A percentile compares a stretch with the other conserved stretches of the same genome.
Conservation (phyloP, 2,113 vertebrate species). For the Mellivora capensis region DNA sequence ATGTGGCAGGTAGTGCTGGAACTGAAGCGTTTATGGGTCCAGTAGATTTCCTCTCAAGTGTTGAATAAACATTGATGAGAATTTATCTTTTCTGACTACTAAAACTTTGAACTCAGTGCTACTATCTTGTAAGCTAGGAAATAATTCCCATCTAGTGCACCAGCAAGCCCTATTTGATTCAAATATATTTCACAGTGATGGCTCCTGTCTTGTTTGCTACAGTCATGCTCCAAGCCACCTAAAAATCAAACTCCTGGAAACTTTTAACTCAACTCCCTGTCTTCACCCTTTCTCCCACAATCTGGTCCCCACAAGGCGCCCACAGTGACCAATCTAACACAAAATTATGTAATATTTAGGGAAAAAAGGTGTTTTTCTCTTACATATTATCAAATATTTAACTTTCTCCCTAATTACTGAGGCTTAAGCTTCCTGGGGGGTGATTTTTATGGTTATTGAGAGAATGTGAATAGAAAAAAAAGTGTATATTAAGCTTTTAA, state of each 20-base stretch:
- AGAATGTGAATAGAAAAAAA: not conserved
- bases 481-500: not conserved
- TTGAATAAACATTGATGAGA: not conserved
- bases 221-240: not conserved
- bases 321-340: not conserved
- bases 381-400: not conserved
- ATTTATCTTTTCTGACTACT: not conserved
- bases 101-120: not conserved
- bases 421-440: not conserved
- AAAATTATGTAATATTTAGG: not conserved
- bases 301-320: not conserved
- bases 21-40: not conserved
- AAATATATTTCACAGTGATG: not conserved
- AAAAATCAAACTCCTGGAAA: not conserved
- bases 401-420: not conserved
- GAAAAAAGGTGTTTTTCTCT: not conserved
- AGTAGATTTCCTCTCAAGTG: not conserved
- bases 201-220: not conserved
- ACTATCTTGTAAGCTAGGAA: not conserved
- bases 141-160: not conserved
- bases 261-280: not conserved
- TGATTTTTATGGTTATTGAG: not conserved
- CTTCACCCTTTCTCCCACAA: not conserved
- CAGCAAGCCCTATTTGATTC: not conserved
- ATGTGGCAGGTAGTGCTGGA: not conserved